These are phyloP conservation scores for Automeris io DNA, from an alignment of 2,888 invertebrate species.

Conservation along the genomic window DNA sequence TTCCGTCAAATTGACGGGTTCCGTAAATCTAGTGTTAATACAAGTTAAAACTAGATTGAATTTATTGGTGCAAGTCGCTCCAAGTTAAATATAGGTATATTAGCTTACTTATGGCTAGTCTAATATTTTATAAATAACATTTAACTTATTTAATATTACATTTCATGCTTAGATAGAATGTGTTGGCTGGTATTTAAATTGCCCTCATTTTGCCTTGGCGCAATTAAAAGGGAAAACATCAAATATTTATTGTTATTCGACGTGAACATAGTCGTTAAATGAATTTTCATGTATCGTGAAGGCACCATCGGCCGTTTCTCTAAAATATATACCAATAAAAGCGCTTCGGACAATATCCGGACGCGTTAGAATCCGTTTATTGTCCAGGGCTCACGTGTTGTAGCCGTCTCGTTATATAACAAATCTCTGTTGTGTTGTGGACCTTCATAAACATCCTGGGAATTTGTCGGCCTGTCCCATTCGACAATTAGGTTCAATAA, in stretches of 20 bases:
- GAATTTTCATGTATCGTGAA: constrained; percentile 45
- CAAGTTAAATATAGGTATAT: too few relatives aligned
- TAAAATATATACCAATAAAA: constrained; percentile 68
- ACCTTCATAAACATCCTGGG: constrained; percentile 47
- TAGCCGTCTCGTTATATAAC: constrained; percentile 38
- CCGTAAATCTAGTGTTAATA: too few relatives aligned
- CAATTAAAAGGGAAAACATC: constrained; percentile 9
- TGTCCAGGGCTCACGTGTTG: constrained; percentile 50
- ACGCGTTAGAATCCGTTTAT: constrained; percentile 65
- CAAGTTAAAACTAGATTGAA: too few relatives aligned
- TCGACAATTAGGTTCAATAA: constrained; percentile 23
- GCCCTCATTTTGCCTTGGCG: too few relatives aligned
- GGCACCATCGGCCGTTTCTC: constrained; percentile 36
- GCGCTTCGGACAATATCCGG: constrained; percentile 52
- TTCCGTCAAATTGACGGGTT: too few relatives aligned
- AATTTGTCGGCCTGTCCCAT: constrained; percentile 28
- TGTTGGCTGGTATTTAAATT: too few relatives aligned
- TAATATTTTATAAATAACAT: too few relatives aligned
- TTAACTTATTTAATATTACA: too few relatives aligned
- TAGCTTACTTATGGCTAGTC: too few relatives aligned
- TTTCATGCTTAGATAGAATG: too few relatives aligned
- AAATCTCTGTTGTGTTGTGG: constrained; percentile 41
- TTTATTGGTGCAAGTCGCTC: too few relatives aligned
- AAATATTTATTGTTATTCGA: constrained; percentile 14
- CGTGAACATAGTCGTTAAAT: constrained; percentile 23